Evolutionary conservation across 2,113 vertebrate genomes (phyloP), one percentile per base, ranked within the genome.

Genomic region (Laticauda colubrina): DNA sequence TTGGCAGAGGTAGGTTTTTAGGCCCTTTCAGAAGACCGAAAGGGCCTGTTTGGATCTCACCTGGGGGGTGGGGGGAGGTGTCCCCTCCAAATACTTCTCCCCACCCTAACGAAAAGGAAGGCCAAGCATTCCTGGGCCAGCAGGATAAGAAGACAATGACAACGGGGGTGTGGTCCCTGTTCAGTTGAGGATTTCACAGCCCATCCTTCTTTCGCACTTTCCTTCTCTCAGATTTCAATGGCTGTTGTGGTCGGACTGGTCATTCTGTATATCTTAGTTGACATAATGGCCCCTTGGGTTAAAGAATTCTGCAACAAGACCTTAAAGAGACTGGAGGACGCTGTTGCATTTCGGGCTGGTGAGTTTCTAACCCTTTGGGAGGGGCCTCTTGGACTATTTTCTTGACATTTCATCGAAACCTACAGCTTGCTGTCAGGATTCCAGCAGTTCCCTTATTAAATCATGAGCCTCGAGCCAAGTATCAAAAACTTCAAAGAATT

Each of bases 241-340:
- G 59, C 26, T 0, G 0, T 26, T 6, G 4, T 64, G 1, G 0
- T 81, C 1, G 34, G 51, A 18, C 0, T 86, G 2, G 15, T 94
- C 23, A 0, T 54, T 26, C 5, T 91, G 2, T 94, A 94, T 21
- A 34, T 94, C 4, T 0, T 55, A 0, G 2, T 54, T 0, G 39
- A 59, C 10, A 0, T n/a, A 10, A 0, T 85, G 45, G 34, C 10
- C 11, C 89, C 91, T 4, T 2, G 0, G 9, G 9, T 55, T 4
- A 5, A 11, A 29, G 7, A 2, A 0, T 1, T 53, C 11, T 59
- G 1, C 24, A 7, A 1, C 55, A 75, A 1, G 3, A 0, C 34
- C 0, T 0, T 59, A 4, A 61, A 26, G 15, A 59, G 34, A 20
- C 0, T 92, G 2, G 85, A 91, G 34, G 89, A 94, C 0, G 26